Percentiles rank a stretch among this genome's conserved stretches.
Conservation (phyloP, 1,140 invertebrate genomes). For the Drosophila carrolli region DNA sequence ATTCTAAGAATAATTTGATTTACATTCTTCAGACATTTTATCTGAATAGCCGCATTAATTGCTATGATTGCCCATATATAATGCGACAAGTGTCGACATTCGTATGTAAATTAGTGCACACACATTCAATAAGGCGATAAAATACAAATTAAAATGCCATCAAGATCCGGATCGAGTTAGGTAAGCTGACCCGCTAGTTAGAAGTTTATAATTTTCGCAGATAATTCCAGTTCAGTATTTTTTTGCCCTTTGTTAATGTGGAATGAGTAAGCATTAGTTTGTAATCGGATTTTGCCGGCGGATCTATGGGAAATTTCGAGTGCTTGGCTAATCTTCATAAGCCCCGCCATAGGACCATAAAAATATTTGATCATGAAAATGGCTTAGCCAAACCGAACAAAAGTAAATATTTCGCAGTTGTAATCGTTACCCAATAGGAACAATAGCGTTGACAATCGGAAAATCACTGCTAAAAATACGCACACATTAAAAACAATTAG, state of each 20-base stretch:
- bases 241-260: neutral
- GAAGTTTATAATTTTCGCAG: constrained; percentile 3
- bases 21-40: constrained; percentile 1
- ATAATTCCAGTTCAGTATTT: constrained; percentile 5
- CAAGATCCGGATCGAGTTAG: constrained; percentile 30
- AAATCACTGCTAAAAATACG: constrained; percentile 53
- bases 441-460: constrained; percentile 15
- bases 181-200: constrained; percentile 7
- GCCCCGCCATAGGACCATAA: constrained; percentile 29
- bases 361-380: constrained; percentile 33
- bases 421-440: neutral
- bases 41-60: neutral
- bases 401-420: neutral
- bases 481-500: constrained; percentile 54
- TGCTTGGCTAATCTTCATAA: constrained; percentile 20
- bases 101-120: constrained; percentile 30
- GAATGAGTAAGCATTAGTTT: constrained; percentile 4
- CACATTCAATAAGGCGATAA: constrained; percentile 10
- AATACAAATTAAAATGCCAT: constrained; percentile 36
- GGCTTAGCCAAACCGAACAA: constrained; percentile 19
- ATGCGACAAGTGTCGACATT: constrained; percentile 21
- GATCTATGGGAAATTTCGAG: constrained; percentile 6
- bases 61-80: constrained; percentile 3
- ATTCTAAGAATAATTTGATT: neutral
- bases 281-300: neutral